phyloP scores from a whole-genome alignment of 1,140 invertebrate genomes.

The Penaeus indicus region DNA sequence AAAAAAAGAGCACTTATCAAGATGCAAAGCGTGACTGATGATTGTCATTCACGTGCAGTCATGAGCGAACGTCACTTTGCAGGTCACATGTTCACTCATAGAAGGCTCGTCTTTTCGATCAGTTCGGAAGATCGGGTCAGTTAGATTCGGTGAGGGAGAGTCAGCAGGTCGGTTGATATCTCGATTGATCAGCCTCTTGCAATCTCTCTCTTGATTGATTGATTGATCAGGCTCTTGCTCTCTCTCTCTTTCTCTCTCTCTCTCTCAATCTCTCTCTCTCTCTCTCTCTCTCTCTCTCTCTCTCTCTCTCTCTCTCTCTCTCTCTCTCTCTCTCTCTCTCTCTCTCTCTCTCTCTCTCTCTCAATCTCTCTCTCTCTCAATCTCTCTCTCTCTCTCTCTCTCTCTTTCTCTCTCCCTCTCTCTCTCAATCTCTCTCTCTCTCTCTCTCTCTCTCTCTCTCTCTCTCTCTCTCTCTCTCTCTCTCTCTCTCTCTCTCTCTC shows the following conservation, averaged over 20 bases:
- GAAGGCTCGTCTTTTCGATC: too few species aligned
- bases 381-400: neutral
- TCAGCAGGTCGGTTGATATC: too few species aligned
- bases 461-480: neutral
- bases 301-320: neutral
- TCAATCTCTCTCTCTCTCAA: too few species aligned
- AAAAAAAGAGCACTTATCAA: conserved; percentile 83
- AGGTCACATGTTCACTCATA: neutral
- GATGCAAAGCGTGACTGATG: conserved; percentile 75
- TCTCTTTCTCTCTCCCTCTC: neutral
- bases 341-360: neutral
- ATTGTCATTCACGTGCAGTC: too few species aligned
- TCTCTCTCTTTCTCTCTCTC: neutral
- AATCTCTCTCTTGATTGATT: too few species aligned
- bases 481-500: neutral
- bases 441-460: neutral
- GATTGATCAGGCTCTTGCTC: neutral
- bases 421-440: too few species aligned
- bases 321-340: neutral
- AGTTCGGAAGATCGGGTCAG: too few species aligned
- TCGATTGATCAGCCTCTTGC: too few species aligned
- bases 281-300: neutral
- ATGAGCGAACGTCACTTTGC: too few species aligned
- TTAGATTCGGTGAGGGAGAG: too few species aligned
- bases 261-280: neutral